Base-by-base conservation (phyloP, 1,140 invertebrate species). In the Zophobas morio region DNA sequence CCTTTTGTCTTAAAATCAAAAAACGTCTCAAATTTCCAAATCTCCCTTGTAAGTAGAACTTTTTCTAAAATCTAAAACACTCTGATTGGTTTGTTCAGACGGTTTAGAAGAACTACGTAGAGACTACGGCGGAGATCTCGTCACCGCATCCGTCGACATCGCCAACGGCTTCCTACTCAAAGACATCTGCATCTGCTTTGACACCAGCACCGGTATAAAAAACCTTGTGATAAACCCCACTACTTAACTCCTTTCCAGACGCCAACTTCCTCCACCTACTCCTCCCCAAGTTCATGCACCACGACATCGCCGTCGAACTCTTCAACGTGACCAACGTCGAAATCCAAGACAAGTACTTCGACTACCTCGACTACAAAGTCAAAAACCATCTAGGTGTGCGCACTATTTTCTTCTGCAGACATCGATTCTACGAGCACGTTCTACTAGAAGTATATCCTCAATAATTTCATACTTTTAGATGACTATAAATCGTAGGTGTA, bases 321-420 rank as follows among this genome's bases (percentile, higher is more conserved):
- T 82, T 80, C 37, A 82, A 82, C 77, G 57, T 82, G 2, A 75
- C 80, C 4, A 76, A 32, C n/a, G 20, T 71, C 6, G 81, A 82
- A 37, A 34, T 70, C 2, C 80, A 79, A 54, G 81, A 82, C 35
- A 80, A 79, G 80, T 82, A 81, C 72, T 82, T 82, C 37, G 75
- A 77, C 46, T 81, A 76, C 49, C 60, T 82, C 2, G 73, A 53
- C 1, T 54, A 76, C 37, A 78, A 80, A 42, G 78, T 79, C 8
- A 72, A 79, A 36, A 78, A 82, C 36, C 53, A 80, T 60, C 56
- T 76, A 6, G 74, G 75, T 33, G 35, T 70, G 1, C 63, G 40
- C 33, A 81, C 60, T 5, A 51, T 82, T n/a, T 81, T 82, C 72
- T 81, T 82, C 70, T 74, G 75, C 1, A 70, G 33, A 3, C 80